These are phyloP conservation scores for Bos javanicus DNA, from an alignment of 2,113 vertebrate species.

Conservation along the genomic window DNA sequence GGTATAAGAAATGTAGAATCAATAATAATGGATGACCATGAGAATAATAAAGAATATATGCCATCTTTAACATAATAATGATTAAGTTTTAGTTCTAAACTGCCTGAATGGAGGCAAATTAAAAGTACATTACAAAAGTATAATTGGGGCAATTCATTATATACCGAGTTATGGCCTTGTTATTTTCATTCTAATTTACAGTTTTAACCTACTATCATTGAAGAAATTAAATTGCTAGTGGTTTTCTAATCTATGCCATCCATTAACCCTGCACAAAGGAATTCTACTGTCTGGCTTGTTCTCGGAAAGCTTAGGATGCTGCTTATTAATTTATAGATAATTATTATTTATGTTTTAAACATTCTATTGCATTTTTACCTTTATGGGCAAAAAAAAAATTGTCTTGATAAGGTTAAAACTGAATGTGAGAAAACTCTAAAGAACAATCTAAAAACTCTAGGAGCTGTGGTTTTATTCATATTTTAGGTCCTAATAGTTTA, in stretches of 20 bases:
- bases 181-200: conserved; percentile 13
- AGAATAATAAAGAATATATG: not conserved
- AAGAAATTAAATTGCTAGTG: conserved; percentile 4
- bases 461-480: not conserved
- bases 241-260: not conserved
- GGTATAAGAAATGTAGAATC: not conserved
- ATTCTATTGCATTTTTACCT: not conserved
- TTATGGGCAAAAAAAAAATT: not conserved
- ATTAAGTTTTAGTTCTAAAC: conserved; percentile 29
- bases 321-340: not conserved
- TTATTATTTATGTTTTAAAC: conserved; percentile 25
- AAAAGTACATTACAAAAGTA: not conserved
- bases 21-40: not conserved
- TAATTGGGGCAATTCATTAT: not conserved
- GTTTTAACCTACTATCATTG: not conserved
- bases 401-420: not conserved
- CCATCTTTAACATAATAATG: not conserved
- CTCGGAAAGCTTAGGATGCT: not conserved
- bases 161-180: not conserved
- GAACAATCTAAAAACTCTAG: not conserved
- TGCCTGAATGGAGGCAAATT: not conserved
- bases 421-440: not conserved
- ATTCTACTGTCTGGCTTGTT: not conserved
- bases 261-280: not conserved
- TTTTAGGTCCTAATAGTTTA: not conserved